A percentile compares a stretch with the other conserved stretches of the same genome.
Conservation (phyloP, 2,113 vertebrate genomes). For the Pluvianellus socialis region DNA sequence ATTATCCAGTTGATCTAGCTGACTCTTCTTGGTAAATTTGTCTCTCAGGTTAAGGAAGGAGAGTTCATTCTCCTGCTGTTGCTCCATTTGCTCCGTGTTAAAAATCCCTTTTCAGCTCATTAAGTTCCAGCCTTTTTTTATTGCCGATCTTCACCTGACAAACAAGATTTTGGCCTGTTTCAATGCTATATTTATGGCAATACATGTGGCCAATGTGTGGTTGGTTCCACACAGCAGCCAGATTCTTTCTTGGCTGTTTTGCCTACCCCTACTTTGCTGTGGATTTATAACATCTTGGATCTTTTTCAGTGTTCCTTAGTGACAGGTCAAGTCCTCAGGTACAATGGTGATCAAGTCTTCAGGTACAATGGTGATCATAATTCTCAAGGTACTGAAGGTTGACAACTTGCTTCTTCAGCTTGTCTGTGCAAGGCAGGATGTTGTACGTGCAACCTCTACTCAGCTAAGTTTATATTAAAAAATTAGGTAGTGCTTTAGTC, state of each 20-base stretch:
- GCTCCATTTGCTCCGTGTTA: background rate
- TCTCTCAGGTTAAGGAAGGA: background rate
- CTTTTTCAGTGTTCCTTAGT: background rate
- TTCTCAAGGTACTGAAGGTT: background rate
- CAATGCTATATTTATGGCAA: background rate
- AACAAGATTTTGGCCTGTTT: background rate
- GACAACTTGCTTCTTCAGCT: background rate
- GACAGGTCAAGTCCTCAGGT: background rate
- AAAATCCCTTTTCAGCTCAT: background rate
- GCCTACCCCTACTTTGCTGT: rapidly evolving
- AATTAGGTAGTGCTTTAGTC: background rate
- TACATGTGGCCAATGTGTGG: background rate
- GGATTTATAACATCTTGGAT: background rate
- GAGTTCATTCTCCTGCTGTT: background rate
- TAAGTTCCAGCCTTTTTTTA: background rate
- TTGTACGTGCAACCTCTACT: background rate
- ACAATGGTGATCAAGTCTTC: background rate
- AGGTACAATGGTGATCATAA: background rate
- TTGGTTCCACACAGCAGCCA: background rate
- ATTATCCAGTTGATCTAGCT: background rate
- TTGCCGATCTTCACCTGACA: background rate
- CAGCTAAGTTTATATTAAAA: background rate
- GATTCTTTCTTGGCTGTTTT: background rate
- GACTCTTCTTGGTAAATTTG: background rate
- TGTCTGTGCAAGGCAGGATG: background rate